Conservation (phyloP, 2,888 invertebrate genomes). For the Apamea crenata region DNA sequence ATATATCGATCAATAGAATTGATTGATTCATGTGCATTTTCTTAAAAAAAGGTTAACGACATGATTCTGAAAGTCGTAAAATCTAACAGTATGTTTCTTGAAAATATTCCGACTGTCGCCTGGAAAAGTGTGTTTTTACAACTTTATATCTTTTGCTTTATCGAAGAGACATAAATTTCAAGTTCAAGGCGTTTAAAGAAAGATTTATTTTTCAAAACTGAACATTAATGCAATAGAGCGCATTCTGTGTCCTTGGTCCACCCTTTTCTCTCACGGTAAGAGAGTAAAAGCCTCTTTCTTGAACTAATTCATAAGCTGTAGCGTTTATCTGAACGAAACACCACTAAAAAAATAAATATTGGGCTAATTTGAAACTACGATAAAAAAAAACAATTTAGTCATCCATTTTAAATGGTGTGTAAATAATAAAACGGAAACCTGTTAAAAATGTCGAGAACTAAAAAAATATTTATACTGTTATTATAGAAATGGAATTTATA, state of each 20-base stretch:
- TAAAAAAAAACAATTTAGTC: not conserved
- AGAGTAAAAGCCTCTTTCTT: constrained; percentile 83
- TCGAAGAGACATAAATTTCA: not conserved
- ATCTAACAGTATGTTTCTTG: not conserved
- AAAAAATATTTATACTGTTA: constrained; percentile 1
- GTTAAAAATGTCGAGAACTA: not conserved
- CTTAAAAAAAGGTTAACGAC: not conserved
- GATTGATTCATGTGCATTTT: not conserved
- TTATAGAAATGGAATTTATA: constrained; percentile 17
- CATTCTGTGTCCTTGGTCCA: constrained; percentile 82
- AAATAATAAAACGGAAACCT: constrained; percentile 3
- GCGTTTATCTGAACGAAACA: constrained; percentile 52
- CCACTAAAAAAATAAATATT: not conserved
- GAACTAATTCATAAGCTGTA: constrained; percentile 67
- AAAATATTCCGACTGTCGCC: not conserved
- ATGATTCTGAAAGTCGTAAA: not conserved
- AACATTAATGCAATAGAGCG: constrained; percentile 83
- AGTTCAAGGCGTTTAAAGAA: not conserved
- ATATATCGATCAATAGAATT: too few species aligned
- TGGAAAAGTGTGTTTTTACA: not conserved
- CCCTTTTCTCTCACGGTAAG: constrained; percentile 86
- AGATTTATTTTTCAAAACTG: constrained; percentile 68
- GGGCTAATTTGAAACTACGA: not conserved
- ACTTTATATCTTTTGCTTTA: not conserved
- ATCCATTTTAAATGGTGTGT: not conserved